A percentile compares a stretch with the other conserved stretches of the same genome.
Conservation (phyloP, 1,140 invertebrate species). For the Heliconius hewitsoni region DNA sequence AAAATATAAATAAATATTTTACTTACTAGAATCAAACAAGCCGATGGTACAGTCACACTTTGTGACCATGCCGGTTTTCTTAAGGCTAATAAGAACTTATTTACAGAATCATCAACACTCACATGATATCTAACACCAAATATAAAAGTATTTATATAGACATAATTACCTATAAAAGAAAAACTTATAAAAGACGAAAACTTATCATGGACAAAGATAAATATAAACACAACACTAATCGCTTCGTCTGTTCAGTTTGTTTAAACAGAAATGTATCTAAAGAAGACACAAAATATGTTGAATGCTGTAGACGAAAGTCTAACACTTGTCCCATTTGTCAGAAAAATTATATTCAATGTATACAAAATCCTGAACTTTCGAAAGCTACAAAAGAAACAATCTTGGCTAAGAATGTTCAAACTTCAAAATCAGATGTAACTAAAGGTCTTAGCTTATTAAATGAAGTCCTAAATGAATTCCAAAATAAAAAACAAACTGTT, state of each 20-base stretch:
- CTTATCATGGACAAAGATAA: conserved; percentile 44
- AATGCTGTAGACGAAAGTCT: conserved; percentile 41
- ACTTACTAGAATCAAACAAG: too few relatives aligned
- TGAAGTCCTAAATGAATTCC: conserved; percentile 67
- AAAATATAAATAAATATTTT: too few relatives aligned
- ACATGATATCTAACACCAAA: conserved; percentile 34
- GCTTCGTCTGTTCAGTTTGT: conserved; percentile 63
- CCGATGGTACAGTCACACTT: too few relatives aligned
- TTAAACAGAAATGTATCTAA: conserved; percentile 48
- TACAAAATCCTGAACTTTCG: conserved; percentile 31
- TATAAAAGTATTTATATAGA: conserved; percentile 53
- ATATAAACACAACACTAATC: conserved; percentile 38
- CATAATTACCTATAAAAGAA: conserved; percentile 53
- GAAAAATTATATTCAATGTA: conserved; percentile 32
- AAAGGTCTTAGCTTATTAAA: conserved; percentile 61
- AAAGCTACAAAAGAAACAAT: conserved; percentile 18
- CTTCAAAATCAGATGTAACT: conserved; percentile 50
- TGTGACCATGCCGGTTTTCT: too few relatives aligned
- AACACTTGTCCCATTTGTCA: conserved; percentile 57
- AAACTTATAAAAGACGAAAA: background rate
- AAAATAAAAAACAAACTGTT: conserved; percentile 57
- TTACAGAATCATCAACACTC: conserved; percentile 13
- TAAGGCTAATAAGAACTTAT: background rate
- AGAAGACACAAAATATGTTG: conserved; percentile 34
- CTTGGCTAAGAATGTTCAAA: conserved; percentile 50